Evolutionary conservation across 2,113 vertebrate genomes (phyloP).

Genomic region (Shinisaurus crocodilurus): DNA sequence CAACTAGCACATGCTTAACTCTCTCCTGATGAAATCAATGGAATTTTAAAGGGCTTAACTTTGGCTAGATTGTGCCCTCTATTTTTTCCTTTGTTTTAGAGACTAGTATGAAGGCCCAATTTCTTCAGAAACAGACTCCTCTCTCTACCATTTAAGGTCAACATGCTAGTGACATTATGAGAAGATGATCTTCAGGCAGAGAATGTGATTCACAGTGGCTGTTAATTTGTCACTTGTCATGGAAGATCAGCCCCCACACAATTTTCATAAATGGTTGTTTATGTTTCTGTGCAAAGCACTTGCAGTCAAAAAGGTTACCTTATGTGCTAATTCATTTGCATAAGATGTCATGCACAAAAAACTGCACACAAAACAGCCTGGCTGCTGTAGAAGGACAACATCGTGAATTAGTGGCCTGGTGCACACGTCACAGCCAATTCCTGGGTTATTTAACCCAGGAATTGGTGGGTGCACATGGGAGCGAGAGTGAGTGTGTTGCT

Average conservation of each 20-base stretch:
- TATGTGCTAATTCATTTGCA: slow-evolving; percentile 54
- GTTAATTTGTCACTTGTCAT: slow-evolving; percentile 18
- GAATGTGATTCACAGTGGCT: not conserved
- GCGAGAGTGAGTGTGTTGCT: too few species aligned
- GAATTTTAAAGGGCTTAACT: not conserved
- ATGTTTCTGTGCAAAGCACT: slow-evolving; percentile 24
- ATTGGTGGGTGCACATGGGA: too few species aligned
- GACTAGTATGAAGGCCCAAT: not conserved
- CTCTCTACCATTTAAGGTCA: fast-evolving
- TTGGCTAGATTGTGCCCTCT: not conserved
- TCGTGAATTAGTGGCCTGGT: slow-evolving; percentile 2
- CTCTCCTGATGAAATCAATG: not conserved
- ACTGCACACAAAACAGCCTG: not conserved
- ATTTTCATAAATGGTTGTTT: not conserved
- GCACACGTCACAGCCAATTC: too few species aligned
- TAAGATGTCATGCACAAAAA: slow-evolving; percentile 32
- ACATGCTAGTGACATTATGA: not conserved
- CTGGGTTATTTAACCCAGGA: too few species aligned
- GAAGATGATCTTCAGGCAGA: slow-evolving; percentile 8
- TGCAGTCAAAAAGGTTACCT: slow-evolving; percentile 23
- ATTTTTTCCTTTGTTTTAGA: not conserved
- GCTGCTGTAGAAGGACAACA: slow-evolving; percentile 41
- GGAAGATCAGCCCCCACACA: slow-evolving; percentile 18
- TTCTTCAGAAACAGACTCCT: not conserved
- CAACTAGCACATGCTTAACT: not conserved